phyloP scores from a whole-genome alignment of 2,113 vertebrate genomes.

The Sylvia atricapilla region DNA sequence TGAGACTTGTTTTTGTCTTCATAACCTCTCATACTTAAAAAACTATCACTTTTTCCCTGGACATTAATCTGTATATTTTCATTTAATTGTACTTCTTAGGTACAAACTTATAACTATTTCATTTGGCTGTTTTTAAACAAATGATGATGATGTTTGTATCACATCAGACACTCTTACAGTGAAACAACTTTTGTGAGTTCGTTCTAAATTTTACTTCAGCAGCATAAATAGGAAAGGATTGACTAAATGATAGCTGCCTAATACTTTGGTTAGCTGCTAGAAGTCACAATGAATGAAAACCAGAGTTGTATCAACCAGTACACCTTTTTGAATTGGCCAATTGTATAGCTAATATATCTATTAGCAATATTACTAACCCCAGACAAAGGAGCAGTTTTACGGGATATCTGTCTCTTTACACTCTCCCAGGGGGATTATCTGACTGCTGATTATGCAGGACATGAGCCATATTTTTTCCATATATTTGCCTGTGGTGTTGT shows the following conservation, averaged over 20 bases:
- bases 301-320: neutral
- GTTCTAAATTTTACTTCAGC: neutral
- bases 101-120: neutral
- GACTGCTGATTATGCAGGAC: neutral
- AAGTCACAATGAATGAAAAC: neutral
- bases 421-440: neutral
- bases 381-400: neutral
- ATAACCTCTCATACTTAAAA: neutral
- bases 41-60: neutral
- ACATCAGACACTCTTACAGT: neutral
- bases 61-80: neutral
- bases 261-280: neutral
- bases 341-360: neutral
- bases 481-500: neutral
- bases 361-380: neutral
- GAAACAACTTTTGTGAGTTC: neutral
- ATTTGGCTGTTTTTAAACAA: neutral
- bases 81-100: neutral
- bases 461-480: neutral
- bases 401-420: neutral
- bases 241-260: neutral
- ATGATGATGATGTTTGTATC: neutral
- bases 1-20: neutral
- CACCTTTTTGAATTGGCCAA: neutral
- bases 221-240: neutral